These are phyloP conservation scores for Drosophila kepulauana DNA, from an alignment of 1,140 invertebrate species.

Conservation along the genomic window DNA sequence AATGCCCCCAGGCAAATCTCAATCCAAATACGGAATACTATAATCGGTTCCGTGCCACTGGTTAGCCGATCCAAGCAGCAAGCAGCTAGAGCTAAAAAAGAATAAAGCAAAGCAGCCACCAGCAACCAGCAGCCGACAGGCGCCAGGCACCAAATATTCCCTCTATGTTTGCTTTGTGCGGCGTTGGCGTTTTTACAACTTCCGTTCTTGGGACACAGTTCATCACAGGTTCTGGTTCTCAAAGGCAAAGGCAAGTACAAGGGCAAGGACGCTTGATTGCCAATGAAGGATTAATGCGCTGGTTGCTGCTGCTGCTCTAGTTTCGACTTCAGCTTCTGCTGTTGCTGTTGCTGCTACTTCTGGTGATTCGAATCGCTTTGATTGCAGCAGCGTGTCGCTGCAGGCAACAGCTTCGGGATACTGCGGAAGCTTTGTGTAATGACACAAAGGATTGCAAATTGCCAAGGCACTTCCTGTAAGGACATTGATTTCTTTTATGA, in stretches of 20 bases:
- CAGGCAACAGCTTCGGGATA: constrained; percentile 58
- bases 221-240: constrained; percentile 71
- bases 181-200: constrained; percentile 80
- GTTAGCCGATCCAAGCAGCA: constrained; percentile 56
- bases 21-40: constrained; percentile 79
- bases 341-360: constrained; percentile 30
- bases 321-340: background rate
- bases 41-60: constrained; percentile 82
- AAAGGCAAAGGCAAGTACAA: constrained; percentile 22
- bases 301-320: constrained; percentile 17
- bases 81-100: constrained; percentile 16
- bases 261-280: constrained; percentile 61
- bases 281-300: constrained; percentile 80
- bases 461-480: constrained; percentile 77
- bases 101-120: constrained; percentile 19
- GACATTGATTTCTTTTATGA: constrained; percentile 68
- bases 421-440: constrained; percentile 82
- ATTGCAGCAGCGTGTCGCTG: constrained; percentile 74
- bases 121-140: constrained; percentile 47
- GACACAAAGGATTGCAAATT: constrained; percentile 84
- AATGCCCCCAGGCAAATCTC: constrained; percentile 73
- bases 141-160: constrained; percentile 53
- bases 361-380: constrained; percentile 67
- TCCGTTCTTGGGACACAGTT: constrained; percentile 62
- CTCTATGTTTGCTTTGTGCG: constrained; percentile 76